phyloP scores from a whole-genome alignment of 2,113 vertebrate genomes.

The Crotalus viridis region DNA sequence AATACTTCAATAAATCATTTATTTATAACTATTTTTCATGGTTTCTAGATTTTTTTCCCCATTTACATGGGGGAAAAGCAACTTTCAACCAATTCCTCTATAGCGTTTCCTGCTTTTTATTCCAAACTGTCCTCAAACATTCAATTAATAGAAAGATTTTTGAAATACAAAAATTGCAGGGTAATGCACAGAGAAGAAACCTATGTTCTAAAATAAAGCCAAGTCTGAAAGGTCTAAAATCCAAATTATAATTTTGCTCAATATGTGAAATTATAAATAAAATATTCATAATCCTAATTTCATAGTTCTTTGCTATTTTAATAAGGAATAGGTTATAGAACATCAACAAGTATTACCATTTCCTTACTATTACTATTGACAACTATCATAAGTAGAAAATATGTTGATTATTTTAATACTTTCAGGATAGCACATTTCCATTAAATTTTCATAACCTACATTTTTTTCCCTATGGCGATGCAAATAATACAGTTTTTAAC shows the following conservation, averaged over 20 bases:
- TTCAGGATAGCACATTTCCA: background rate
- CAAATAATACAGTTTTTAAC: slow-evolving; percentile 61
- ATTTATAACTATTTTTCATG: background rate
- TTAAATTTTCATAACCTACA: slow-evolving; percentile 37
- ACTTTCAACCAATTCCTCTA: background rate
- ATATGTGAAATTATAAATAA: background rate
- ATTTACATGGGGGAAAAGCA: background rate
- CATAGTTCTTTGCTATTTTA: background rate
- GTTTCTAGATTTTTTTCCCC: background rate
- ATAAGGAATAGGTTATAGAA: background rate
- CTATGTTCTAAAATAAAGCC: background rate
- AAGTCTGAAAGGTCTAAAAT: background rate
- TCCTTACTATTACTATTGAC: background rate
- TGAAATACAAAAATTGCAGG: background rate
- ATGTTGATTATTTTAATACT: background rate
- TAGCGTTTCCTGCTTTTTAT: too few species aligned
- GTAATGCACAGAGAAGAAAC: background rate
- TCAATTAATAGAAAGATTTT: background rate
- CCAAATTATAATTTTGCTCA: background rate
- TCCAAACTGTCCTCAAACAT: background rate
- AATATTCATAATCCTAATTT: background rate
- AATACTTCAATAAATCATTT: background rate
- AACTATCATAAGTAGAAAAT: background rate
- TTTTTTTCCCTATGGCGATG: slow-evolving; percentile 36
- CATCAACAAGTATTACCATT: background rate